phyloP scores from a whole-genome alignment of 2,113 vertebrate genomes.

The Mystacornis crossleyi region DNA sequence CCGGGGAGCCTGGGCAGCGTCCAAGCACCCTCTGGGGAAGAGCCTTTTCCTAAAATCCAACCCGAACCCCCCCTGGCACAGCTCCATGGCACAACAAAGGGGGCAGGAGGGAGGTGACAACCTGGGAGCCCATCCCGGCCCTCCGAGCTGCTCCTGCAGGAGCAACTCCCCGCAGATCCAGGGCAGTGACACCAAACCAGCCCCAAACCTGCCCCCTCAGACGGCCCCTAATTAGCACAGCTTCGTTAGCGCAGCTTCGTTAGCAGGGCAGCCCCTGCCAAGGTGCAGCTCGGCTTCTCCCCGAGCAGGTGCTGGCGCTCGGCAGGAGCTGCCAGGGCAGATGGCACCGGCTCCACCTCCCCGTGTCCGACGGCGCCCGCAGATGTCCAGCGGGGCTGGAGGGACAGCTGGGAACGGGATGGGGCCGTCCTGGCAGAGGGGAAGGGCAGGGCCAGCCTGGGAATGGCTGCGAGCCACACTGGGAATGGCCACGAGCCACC shows the following conservation, averaged over 20 bases:
- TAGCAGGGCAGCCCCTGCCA: neutral
- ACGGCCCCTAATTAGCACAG: neutral
- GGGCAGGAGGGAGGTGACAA: neutral
- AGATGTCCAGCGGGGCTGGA: neutral
- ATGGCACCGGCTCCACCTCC: slow-evolving; percentile 33
- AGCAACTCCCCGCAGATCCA: neutral
- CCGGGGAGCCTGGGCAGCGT: neutral
- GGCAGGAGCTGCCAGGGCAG: neutral
- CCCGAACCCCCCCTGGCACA: neutral
- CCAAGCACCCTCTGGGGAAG: neutral
- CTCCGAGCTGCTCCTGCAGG: neutral
- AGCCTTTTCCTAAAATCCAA: neutral
- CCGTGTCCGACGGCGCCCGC: neutral
- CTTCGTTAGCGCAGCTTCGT: neutral
- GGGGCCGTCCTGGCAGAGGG: neutral
- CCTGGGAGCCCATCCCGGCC: neutral
- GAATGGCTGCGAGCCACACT: neutral
- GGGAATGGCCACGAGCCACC: too few relatives aligned
- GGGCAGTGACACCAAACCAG: neutral
- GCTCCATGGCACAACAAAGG: neutral
- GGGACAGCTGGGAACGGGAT: neutral
- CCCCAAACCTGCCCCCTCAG: neutral
- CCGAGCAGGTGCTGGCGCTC: neutral
- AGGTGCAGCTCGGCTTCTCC: neutral
- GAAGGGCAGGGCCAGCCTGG: neutral